Evolutionary conservation across 2,113 vertebrate genomes (phyloP), one percentile per base, ranked within the genome.

Genomic region (Paramisgurnus dabryanus): DNA sequence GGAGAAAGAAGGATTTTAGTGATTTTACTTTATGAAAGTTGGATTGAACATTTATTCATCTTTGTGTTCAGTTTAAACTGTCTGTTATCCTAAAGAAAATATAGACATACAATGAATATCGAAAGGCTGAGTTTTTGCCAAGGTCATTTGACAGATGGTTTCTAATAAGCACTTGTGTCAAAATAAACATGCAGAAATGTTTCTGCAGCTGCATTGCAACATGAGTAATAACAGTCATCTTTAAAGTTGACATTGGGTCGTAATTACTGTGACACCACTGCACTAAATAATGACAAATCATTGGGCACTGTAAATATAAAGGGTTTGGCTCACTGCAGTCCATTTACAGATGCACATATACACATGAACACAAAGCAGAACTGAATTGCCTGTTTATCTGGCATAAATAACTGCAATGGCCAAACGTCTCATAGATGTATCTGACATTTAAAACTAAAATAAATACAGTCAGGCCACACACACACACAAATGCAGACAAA

Each of bases 101-200:
- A 5, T 4, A 15, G 11, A 53, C 12, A 12, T 53, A 53, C 12
- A 15, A 12, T 72, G 50, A 72, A 60, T 66, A 75, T 72, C 64
- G 67, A 66, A 55, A 60, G 13, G 53, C n/a, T 49, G 8, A 64
- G 70, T 47, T 50, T 47, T 49, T 53, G 64, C 85, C 82, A 87
- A 83, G 86, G 57, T 84, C 82, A 89, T 88, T 80, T 82, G 76
- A 86, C 87, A 83, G 81, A 86, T 79, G 69, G 22, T 67, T 84
- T 89, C 87, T 90, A 92, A 89, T 89, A 89, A 90, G 84, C 85
- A 84, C 86, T 88, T 87, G 87, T 89, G 89, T 79, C 83, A 82
- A 13, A 71, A 72, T 83, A 90, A 85, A 87, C 89, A 80, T 84
- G 83, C 39, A 2, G 75, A 74, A 3, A 70, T 76, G 87, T 88